Evolutionary conservation across 2,888 invertebrate species (phyloP).

Genomic region (Drosophila anomalata): DNA sequence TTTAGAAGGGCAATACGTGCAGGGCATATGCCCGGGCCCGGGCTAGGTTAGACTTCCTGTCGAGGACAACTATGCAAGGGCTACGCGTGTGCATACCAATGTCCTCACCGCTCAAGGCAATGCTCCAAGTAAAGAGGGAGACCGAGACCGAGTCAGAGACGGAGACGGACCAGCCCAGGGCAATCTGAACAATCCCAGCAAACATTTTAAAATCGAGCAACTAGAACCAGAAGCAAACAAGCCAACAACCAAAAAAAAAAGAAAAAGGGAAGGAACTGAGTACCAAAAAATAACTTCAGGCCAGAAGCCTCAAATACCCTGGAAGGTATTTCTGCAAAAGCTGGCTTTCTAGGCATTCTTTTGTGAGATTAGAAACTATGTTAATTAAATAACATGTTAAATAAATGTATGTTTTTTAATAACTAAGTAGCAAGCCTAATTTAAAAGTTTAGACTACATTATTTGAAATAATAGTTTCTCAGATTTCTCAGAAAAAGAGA

Average conservation of each 20-base stretch:
- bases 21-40: constrained; percentile 70
- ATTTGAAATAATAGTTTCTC: neutral
- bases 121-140: neutral
- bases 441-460: too few relatives aligned
- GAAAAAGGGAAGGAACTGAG: constrained; percentile 13
- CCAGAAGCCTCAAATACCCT: constrained; percentile 11
- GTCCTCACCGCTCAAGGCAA: constrained; percentile 23
- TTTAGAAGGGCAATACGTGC: constrained; percentile 78
- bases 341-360: neutral
- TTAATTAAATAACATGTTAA: neutral
- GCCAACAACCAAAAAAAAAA: constrained; percentile 10
- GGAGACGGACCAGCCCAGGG: constrained; percentile 19
- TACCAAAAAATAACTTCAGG: constrained; percentile 16
- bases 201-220: constrained; percentile 59
- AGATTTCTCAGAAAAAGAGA: neutral
- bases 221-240: constrained; percentile 29
- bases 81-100: constrained; percentile 80
- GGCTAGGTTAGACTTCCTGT: constrained; percentile 72
- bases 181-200: constrained; percentile 65
- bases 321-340: neutral
- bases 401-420: too few relatives aligned
- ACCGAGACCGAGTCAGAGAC: neutral
- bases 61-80: constrained; percentile 73
- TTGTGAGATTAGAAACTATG: neutral
- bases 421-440: too few relatives aligned